phyloP scores from a whole-genome alignment of 2,888 invertebrate genomes.

The Chrysolina haemoptera region DNA sequence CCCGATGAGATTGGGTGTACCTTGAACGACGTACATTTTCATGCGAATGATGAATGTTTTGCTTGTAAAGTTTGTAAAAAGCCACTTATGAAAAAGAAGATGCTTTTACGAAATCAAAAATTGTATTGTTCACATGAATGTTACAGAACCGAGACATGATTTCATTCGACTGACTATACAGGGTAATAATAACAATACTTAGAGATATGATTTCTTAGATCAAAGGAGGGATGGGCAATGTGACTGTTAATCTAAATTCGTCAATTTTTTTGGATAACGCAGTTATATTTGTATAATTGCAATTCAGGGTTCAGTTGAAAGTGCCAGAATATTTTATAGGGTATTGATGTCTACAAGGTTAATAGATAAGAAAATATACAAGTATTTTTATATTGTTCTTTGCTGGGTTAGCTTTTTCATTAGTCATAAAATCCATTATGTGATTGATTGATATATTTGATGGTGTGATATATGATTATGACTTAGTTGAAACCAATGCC shows the following conservation, averaged over 20 bases:
- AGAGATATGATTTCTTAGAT: not conserved
- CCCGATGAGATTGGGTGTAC: slow-evolving; percentile 85
- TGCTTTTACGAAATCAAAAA: slow-evolving; percentile 64
- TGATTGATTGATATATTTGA: too few relatives aligned
- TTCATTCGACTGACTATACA: slow-evolving; percentile 2
- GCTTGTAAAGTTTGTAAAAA: slow-evolving; percentile 65
- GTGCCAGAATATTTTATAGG: slow-evolving; percentile 1
- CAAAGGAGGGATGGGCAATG: not conserved
- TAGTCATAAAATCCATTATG: not conserved
- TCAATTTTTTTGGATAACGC: too few relatives aligned
- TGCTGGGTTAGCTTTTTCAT: not conserved
- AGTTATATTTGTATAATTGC: not conserved
- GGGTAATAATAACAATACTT: not conserved
- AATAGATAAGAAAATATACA: slow-evolving; percentile 1
- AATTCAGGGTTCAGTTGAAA: not conserved
- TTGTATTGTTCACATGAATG: slow-evolving; percentile 68
- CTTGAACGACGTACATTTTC: slow-evolving; percentile 83
- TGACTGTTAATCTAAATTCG: too few relatives aligned
- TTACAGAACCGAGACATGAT: slow-evolving; percentile 49
- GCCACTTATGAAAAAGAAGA: slow-evolving; percentile 65
- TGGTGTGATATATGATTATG: too few relatives aligned
- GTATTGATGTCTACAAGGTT: not conserved
- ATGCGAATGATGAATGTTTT: slow-evolving; percentile 73
- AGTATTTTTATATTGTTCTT: not conserved
- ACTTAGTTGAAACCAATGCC: too few relatives aligned